Percentiles rank a stretch among this genome's conserved stretches.
phyloP scores from a whole-genome alignment of 2,113 vertebrate species.

The Varanus salvator region DNA sequence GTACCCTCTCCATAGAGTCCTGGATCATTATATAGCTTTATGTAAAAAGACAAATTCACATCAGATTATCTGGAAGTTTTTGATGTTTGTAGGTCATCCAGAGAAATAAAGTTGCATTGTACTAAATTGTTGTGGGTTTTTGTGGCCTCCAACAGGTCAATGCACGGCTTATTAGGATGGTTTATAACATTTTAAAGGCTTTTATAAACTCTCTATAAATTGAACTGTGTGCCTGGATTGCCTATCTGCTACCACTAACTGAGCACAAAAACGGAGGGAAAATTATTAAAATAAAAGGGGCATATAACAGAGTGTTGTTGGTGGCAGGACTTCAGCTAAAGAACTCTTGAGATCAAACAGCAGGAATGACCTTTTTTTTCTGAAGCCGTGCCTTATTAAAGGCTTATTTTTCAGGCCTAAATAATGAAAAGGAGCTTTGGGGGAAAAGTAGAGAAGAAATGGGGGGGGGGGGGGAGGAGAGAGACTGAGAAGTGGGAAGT shows the following conservation, averaged over 20 bases:
- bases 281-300: conserved; percentile 29
- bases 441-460: conserved; percentile 19
- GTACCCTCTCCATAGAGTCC: background rate
- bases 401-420: conserved; percentile 38
- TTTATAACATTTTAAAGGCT: conserved; percentile 25
- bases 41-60: conserved; percentile 18
- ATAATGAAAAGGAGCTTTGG: conserved; percentile 36
- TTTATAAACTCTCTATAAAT: conserved; percentile 20
- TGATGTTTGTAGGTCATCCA: conserved; percentile 28
- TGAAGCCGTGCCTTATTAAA: conserved; percentile 30
- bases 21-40: conserved; percentile 8
- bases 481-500: conserved; percentile 21
- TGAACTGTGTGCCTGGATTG: conserved; percentile 16
- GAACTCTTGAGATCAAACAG: conserved; percentile 58
- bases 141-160: conserved; percentile 25
- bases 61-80: conserved; percentile 17
- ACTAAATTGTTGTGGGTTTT: conserved; percentile 32
- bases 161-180: conserved; percentile 24
- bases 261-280: background rate
- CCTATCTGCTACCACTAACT: conserved; percentile 7
- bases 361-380: conserved; percentile 47
- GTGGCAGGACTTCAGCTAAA: conserved; percentile 46
- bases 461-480: background rate
- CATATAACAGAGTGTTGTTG: conserved; percentile 36
- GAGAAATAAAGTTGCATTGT: background rate